A percentile compares a stretch with the other conserved stretches of the same genome.
Evolutionary conservation across 2,113 vertebrate genomes (phyloP).

Genomic region (Embiotoca jacksoni): DNA sequence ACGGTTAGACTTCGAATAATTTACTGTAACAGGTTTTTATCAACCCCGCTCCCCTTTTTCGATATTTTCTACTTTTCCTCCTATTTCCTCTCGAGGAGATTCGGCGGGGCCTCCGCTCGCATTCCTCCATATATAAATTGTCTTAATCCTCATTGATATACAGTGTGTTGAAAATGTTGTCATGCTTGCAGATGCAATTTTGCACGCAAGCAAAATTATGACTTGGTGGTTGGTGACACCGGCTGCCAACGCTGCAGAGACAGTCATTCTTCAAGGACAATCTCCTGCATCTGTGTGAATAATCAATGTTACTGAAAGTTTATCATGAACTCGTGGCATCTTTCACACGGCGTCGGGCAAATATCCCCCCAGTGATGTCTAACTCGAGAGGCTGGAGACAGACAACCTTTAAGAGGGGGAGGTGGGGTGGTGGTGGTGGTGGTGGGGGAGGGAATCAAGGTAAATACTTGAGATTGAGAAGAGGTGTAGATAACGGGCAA

Average conservation of each 20-base stretch:
- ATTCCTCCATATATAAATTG: slow-evolving; percentile 51
- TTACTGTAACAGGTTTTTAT: slow-evolving; percentile 68
- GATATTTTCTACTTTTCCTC: slow-evolving; percentile 34
- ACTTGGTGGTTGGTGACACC: slow-evolving; percentile 67
- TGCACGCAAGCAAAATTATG: slow-evolving; percentile 72
- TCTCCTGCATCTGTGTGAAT: slow-evolving; percentile 66
- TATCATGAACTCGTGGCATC: slow-evolving; percentile 62
- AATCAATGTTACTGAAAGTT: slow-evolving; percentile 74
- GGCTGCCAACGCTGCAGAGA: slow-evolving; percentile 68
- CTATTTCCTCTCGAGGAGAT: slow-evolving; percentile 38
- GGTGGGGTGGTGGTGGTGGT: not conserved
- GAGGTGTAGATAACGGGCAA: slow-evolving; percentile 59
- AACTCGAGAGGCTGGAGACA: slow-evolving; percentile 12
- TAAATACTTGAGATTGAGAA: slow-evolving; percentile 61
- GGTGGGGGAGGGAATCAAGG: slow-evolving; percentile 7
- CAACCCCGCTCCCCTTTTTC: slow-evolving; percentile 34
- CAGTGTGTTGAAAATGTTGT: slow-evolving; percentile 64
- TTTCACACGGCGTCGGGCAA: slow-evolving; percentile 7
- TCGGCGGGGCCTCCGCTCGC: slow-evolving; percentile 17
- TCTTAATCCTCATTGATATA: slow-evolving; percentile 72
- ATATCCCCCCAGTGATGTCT: slow-evolving; percentile 8
- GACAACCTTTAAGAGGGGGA: slow-evolving; percentile 1
- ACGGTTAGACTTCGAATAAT: slow-evolving; percentile 63
- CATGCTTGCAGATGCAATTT: slow-evolving; percentile 76
- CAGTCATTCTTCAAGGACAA: slow-evolving; percentile 77